Conservation (phyloP, 1,140 invertebrate genomes). For the Brachystomella parvula region DNA sequence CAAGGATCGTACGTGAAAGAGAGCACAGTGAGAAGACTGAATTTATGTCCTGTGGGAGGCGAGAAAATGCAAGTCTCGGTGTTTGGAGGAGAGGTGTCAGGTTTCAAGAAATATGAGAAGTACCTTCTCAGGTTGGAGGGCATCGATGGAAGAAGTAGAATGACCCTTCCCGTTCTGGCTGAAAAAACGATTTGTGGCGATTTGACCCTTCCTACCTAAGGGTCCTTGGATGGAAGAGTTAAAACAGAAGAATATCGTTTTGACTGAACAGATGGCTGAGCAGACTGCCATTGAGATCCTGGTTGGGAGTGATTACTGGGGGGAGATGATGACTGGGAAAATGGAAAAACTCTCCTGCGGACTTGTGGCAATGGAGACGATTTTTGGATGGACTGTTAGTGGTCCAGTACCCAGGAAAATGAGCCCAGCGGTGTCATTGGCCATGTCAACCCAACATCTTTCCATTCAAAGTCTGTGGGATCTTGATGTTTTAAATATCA, state of each 20-base stretch:
- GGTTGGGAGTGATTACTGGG: slow-evolving; percentile 10
- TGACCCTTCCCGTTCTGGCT: slow-evolving; percentile 12
- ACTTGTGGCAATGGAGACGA: slow-evolving; percentile 37
- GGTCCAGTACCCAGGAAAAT: slow-evolving; percentile 25
- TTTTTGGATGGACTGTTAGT: slow-evolving; percentile 40
- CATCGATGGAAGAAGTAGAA: neutral
- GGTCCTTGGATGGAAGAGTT: slow-evolving; percentile 28
- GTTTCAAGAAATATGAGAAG: neutral
- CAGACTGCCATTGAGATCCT: neutral
- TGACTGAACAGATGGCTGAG: slow-evolving; percentile 23
- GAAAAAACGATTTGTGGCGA: neutral
- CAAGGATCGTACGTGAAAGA: slow-evolving; percentile 1
- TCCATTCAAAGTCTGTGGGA: slow-evolving; percentile 41
- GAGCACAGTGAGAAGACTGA: neutral
- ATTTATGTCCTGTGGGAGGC: neutral
- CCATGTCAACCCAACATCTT: slow-evolving; percentile 3
- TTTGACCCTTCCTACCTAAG: neutral
- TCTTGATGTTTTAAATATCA: slow-evolving; percentile 38
- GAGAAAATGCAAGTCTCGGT: neutral
- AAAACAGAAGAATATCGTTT: slow-evolving; percentile 18
- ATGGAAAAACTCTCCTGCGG: slow-evolving; percentile 14
- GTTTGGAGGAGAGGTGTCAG: slow-evolving; percentile 6
- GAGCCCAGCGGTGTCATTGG: slow-evolving; percentile 1
- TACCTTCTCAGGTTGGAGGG: neutral
- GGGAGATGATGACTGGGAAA: slow-evolving; percentile 3